These are phyloP conservation scores for Chrysopa pallens DNA, from an alignment of 1,140 invertebrate genomes.

Conservation along the genomic window DNA sequence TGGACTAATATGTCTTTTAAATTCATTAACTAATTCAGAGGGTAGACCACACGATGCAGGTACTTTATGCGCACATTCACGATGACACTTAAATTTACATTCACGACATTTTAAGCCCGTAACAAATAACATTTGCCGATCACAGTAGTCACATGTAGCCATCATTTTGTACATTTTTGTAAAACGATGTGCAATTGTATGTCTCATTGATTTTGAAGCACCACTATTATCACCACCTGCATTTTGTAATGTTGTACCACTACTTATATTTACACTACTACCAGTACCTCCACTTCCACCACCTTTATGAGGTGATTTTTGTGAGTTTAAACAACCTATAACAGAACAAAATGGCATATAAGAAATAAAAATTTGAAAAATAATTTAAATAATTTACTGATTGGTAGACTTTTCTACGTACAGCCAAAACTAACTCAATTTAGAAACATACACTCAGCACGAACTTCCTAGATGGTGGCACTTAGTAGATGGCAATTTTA, in stretches of 20 bases:
- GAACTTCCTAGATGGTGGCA: too few species aligned
- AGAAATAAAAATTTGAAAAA: too few species aligned
- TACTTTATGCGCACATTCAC: constrained; percentile 79
- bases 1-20: constrained; percentile 42
- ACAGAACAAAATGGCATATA: too few species aligned
- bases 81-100: constrained; percentile 84
- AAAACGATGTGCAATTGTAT: constrained; percentile 83
- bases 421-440: too few species aligned
- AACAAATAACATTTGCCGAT: constrained; percentile 79
- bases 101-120: constrained; percentile 77
- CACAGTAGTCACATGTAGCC: constrained; percentile 77
- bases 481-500: too few species aligned
- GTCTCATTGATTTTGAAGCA: constrained; percentile 55
- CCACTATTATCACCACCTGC: constrained; percentile 56
- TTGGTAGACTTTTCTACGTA: too few species aligned
- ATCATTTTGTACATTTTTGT: constrained; percentile 76
- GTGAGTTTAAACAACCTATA: constrained; percentile 15
- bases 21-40: constrained; percentile 62
- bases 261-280: constrained; percentile 20
- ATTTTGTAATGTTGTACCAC: constrained; percentile 43
- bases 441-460: too few species aligned
- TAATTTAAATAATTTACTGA: too few species aligned
- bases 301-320: constrained; percentile 14
- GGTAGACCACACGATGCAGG: constrained; percentile 82
- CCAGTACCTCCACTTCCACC: neutral